Percentiles rank a stretch among this genome's conserved stretches.
These are phyloP conservation scores for Corythucha ciliata DNA, from an alignment of 2,888 invertebrate genomes.

Conservation along the genomic window DNA sequence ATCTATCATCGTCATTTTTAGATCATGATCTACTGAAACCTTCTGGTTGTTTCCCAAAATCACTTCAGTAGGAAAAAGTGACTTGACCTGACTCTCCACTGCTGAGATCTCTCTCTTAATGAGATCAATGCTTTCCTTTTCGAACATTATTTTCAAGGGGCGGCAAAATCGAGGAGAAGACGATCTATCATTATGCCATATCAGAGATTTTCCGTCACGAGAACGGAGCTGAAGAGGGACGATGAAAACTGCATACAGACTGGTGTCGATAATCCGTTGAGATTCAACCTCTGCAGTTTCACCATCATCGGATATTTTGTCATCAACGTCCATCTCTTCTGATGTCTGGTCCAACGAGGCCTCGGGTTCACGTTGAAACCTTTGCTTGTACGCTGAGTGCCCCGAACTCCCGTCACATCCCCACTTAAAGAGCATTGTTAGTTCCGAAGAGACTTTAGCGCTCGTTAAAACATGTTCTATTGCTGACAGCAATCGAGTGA, in stretches of 20 bases:
- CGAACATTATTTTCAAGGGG: neutral
- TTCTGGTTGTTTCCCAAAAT: neutral
- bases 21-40: constrained; percentile 6
- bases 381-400: neutral
- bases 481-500: neutral
- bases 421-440: neutral
- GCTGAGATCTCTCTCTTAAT: constrained; percentile 5
- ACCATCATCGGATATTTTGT: too few relatives aligned
- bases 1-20: constrained; percentile 3
- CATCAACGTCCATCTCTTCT: too few relatives aligned
- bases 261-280: too few relatives aligned
- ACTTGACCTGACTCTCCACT: constrained; percentile 1
- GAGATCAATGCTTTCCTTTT: too few relatives aligned
- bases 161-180: neutral
- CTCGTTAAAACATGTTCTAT: too few relatives aligned
- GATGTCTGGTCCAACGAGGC: too few relatives aligned
- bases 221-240: too few relatives aligned
- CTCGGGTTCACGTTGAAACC: too few relatives aligned
- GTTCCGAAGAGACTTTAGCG: too few relatives aligned
- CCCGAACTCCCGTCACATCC: neutral
- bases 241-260: too few relatives aligned
- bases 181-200: neutral
- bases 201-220: too few relatives aligned
- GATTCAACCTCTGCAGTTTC: too few relatives aligned
- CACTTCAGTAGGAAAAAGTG: neutral